Conservation (phyloP, 1,140 invertebrate species). For the Penaeus japonicus region DNA sequence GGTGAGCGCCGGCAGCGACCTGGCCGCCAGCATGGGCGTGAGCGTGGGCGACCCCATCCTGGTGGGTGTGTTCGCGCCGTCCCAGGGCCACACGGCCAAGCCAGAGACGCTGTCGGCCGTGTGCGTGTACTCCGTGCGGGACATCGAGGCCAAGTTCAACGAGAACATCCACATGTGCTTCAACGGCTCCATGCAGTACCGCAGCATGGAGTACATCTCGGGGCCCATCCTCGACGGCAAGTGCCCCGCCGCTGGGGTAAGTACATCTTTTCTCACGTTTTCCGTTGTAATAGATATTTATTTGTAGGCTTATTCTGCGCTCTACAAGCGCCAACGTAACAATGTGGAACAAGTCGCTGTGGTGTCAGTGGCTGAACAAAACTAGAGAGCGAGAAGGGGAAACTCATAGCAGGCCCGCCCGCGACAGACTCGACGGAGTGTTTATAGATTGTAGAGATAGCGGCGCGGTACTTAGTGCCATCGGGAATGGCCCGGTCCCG, state of each 20-base stretch:
- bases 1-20: conserved; percentile 77
- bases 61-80: conserved; percentile 84
- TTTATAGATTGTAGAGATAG: no score
- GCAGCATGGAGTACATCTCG: conserved; percentile 93
- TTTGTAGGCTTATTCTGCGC: no score
- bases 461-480: no score
- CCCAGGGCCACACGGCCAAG: conserved; percentile 81
- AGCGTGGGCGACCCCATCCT: conserved; percentile 79
- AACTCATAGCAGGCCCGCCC: background rate
- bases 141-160: conserved; percentile 92
- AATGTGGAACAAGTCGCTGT: no score
- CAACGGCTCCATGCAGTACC: conserved; percentile 87
- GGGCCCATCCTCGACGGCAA: conserved; percentile 88
- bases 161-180: conserved; percentile 98
- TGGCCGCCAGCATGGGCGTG: conserved; percentile 82
- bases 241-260: conserved; percentile 72
- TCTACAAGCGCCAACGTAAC: no score
- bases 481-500: no score
- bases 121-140: conserved; percentile 75
- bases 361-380: background rate
- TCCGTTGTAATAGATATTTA: no score
- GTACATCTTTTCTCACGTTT: no score
- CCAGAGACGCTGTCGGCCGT: conserved; percentile 80
- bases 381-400: background rate
- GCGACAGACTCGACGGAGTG: no score